Base-by-base conservation (phyloP, 1,140 invertebrate genomes). In the Saxidomus purpurata region DNA sequence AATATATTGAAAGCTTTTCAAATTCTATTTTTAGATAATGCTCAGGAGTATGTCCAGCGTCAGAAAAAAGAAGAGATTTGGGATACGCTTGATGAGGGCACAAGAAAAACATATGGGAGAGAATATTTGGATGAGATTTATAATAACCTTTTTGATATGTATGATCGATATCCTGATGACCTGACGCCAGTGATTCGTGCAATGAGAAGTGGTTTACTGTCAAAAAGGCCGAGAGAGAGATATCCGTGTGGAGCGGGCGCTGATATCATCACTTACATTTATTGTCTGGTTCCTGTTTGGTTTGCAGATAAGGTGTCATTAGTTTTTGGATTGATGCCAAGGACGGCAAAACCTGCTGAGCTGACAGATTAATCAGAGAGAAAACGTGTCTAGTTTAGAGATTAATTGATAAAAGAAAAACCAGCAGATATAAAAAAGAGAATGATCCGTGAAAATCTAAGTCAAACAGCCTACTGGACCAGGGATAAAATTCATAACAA, bases 181-280 rank as follows among this genome's bases (percentile, higher is more conserved):
- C 91, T 95, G 19, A 94, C 93, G 40, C 94, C 95, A 15, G 93
- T 95, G n/a, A 92, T 94, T 1, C 91, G 94, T 17, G 94, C 94
- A 15, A 93, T 95, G 82, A 91, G 94, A 15, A 94, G 93, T 88
- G 93, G 92, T 17, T 90, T 95, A 17, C 90, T 95, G 0, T 95
- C 95, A n/a, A 95, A 94, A 63, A 79, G 93, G 47, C 95, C 95
- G 3, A 85, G 92, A 13, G 92, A 94, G 38, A 89, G 93, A 1
- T 95, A 95, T 85, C 93, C 93, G 0, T 95, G 94, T 63, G 94
- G 94, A 15, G 91, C 91, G 4, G 94, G 94, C 2, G 95, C 93
- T 15, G 94, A 94, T 49, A 85, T 94, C 38, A 17, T 95, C 13
- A 90, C 94, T 49, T 93, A 76, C 22, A 25, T 95, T 25, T 94